Percentiles rank a stretch among this genome's conserved stretches.
phyloP scores from a whole-genome alignment of 2,888 invertebrate genomes.

The Drosophila mayaguana region DNA sequence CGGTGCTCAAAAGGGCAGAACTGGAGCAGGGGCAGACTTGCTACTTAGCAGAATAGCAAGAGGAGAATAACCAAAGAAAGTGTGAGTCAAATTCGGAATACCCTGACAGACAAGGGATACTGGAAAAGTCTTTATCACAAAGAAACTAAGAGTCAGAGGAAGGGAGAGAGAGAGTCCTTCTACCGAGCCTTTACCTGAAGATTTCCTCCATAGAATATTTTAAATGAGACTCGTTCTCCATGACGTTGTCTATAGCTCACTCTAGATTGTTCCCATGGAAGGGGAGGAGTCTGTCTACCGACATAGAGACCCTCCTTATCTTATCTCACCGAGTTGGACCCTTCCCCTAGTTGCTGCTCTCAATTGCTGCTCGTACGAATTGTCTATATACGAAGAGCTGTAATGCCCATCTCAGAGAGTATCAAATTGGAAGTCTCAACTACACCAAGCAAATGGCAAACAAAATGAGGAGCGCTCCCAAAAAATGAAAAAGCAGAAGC shows the following conservation, averaged over 20 bases:
- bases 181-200: too few relatives aligned
- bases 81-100: background rate
- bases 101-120: background rate
- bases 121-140: background rate
- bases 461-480: constrained; percentile 16
- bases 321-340: too few relatives aligned
- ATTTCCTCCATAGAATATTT: too few relatives aligned
- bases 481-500: constrained; percentile 3
- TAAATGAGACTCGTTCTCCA: too few relatives aligned
- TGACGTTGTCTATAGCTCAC: background rate
- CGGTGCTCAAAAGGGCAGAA: constrained; percentile 17
- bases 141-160: background rate
- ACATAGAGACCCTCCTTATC: background rate
- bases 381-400: background rate
- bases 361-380: too few relatives aligned
- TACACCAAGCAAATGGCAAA: constrained; percentile 31
- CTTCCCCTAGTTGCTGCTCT: background rate
- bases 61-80: background rate
- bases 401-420: constrained; percentile 1
- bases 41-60: background rate
- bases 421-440: constrained; percentile 7
- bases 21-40: background rate
- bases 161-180: background rate
- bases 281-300: too few relatives aligned
- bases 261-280: background rate